Evolutionary conservation across 2,888 invertebrate genomes (phyloP).

Genomic region (Liodrosophila aerea): DNA sequence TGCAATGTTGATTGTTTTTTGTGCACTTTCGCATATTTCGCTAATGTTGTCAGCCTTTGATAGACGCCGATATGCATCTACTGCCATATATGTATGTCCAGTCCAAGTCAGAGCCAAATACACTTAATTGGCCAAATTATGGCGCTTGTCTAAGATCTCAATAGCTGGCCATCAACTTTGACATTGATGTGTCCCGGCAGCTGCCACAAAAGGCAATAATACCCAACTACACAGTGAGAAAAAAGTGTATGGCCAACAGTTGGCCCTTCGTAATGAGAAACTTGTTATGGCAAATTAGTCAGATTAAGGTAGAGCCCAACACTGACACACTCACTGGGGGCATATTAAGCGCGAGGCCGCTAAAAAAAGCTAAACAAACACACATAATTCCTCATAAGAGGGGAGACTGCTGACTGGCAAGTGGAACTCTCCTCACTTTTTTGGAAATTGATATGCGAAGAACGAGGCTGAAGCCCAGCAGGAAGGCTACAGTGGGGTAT

Average conservation of each 20-base stretch:
- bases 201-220: constrained; percentile 46
- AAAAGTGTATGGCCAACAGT: too few relatives aligned
- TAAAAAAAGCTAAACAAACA: constrained; percentile 57
- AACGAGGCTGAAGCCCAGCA: neutral
- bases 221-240: neutral
- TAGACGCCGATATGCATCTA: constrained; percentile 50
- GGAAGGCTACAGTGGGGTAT: neutral
- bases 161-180: constrained; percentile 63
- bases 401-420: constrained; percentile 22
- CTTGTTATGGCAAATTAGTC: constrained; percentile 74
- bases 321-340: too few relatives aligned
- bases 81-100: constrained; percentile 12
- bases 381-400: constrained; percentile 67
- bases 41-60: constrained; percentile 64
- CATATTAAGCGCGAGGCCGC: constrained; percentile 46
- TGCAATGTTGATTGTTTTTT: constrained; percentile 22
- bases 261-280: constrained; percentile 62
- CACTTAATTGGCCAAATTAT: constrained; percentile 74
- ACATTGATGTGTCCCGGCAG: constrained; percentile 70
- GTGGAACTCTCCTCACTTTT: constrained; percentile 5
- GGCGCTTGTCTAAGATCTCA: constrained; percentile 70
- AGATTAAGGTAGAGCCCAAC: constrained; percentile 7
- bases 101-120: neutral
- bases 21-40: constrained; percentile 18
- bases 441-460: constrained; percentile 59